Percentiles rank a stretch among this genome's conserved stretches.
These are phyloP conservation scores for Gonatopus flavifemur DNA, from an alignment of 1,140 invertebrate genomes.

Conservation along the genomic window DNA sequence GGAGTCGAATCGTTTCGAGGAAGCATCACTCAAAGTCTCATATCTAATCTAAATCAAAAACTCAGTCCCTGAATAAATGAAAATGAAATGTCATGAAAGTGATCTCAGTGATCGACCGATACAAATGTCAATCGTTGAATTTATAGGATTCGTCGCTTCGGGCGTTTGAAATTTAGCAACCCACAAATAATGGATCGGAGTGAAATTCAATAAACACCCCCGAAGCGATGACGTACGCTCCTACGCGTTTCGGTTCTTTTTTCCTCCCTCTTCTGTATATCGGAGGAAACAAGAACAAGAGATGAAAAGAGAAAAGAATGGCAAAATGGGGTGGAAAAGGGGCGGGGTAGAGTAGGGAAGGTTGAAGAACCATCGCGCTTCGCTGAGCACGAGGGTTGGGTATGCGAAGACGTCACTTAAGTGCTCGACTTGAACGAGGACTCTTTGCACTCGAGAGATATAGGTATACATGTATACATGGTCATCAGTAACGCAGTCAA, in stretches of 20 bases:
- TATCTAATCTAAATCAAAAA: background rate
- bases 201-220: conserved; percentile 16
- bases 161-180: conserved; percentile 13
- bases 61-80: background rate
- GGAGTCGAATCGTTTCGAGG: background rate
- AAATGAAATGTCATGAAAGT: background rate
- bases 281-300: conserved; percentile 1
- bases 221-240: background rate
- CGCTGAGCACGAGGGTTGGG: too few relatives aligned
- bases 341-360: conserved; percentile 4
- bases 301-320: background rate
- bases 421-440: too few relatives aligned
- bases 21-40: background rate
- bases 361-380: too few relatives aligned
- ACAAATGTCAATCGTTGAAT: background rate
- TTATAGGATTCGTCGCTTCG: background rate
- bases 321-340: background rate
- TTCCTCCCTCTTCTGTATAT: background rate
- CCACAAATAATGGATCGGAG: conserved; percentile 17
- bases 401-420: too few relatives aligned
- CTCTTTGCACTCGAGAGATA: too few relatives aligned
- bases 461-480: too few relatives aligned
- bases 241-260: background rate
- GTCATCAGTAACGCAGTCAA: too few relatives aligned
- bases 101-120: background rate